phyloP scores from a whole-genome alignment of 2,113 vertebrate species.

The Alethe diademata region DNA sequence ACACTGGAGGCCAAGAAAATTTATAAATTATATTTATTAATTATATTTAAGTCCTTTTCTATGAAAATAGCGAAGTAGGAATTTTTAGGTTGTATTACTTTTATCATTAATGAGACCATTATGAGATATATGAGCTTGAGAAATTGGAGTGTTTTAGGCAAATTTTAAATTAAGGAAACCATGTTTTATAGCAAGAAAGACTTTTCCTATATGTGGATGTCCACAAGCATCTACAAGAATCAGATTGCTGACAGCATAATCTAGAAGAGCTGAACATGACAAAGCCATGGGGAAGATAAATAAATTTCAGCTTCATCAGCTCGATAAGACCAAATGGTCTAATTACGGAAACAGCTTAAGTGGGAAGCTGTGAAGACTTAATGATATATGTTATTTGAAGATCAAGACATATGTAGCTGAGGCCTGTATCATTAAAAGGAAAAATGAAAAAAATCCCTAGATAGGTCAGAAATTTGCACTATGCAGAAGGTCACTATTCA shows the following conservation, averaged over 20 bases:
- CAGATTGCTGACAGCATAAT: not conserved
- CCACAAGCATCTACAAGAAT: not conserved
- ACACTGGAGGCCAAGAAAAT: not conserved
- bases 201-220: not conserved
- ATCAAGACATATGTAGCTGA: not conserved
- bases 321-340: not conserved
- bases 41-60: not conserved
- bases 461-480: not conserved
- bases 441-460: not conserved
- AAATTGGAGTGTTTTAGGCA: not conserved
- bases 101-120: not conserved
- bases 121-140: not conserved
- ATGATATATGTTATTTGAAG: not conserved
- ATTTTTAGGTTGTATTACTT: not conserved
- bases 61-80: not conserved
- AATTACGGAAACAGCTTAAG: not conserved
- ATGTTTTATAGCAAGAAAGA: not conserved
- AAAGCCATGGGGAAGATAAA: not conserved
- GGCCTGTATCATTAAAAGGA: not conserved
- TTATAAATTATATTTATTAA: not conserved
- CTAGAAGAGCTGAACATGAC: not conserved
- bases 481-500: not conserved
- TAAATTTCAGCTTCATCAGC: not conserved
- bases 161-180: not conserved
- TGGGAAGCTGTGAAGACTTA: not conserved